Base-by-base conservation (phyloP, 1,140 invertebrate genomes). In the Oreohelix idahoensis region DNA sequence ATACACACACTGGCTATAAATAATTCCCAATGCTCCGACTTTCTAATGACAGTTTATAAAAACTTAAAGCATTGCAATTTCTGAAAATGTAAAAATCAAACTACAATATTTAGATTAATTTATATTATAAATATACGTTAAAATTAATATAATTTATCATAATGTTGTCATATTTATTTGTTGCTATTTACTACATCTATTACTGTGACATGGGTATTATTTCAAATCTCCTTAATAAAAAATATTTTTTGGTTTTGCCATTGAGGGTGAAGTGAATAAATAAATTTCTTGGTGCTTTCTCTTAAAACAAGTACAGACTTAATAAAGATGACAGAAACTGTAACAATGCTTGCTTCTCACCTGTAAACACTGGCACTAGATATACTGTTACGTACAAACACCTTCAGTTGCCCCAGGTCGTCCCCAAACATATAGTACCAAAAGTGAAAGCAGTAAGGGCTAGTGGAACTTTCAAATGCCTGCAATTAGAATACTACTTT, bases 371-470 rank as follows among this genome's bases (percentile, higher is more conserved):
- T 66, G 63, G 0, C 32, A n/a, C 63, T 66, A 32, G 63, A 66
- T 32, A 66, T 66, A 23, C 29, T 66, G 29, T 66, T 66, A 32
- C 63, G 63, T 35, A 66, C 63, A 32, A 66, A 66, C 1, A 66
- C 63, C 20, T 29, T 32, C n/a, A 66, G 29, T n/a, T 66, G 63
- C 32, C 63, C 63, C n/a, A 35, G n/a, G 32, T 66, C 32, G n/a
- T 32, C 29, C 29, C 63, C 63, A 66, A 66, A 66, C 63, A 66
- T 66, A 35, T 66, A 66, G 63, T 66, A 66, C 63, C 63, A 66
- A 17, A 66, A 66, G 29, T 32, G n/a, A 35, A 66, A 66, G 17
- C 63, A 66, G 29, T 66, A 66, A 66, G 63, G 29, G 20, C 63
- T 66, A 11, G 2, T n/a, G 8, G 63, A 10, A 32, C 63, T 17